These are phyloP conservation scores for Excalfactoria chinensis DNA, from an alignment of 2,113 vertebrate species.

Conservation along the genomic window DNA sequence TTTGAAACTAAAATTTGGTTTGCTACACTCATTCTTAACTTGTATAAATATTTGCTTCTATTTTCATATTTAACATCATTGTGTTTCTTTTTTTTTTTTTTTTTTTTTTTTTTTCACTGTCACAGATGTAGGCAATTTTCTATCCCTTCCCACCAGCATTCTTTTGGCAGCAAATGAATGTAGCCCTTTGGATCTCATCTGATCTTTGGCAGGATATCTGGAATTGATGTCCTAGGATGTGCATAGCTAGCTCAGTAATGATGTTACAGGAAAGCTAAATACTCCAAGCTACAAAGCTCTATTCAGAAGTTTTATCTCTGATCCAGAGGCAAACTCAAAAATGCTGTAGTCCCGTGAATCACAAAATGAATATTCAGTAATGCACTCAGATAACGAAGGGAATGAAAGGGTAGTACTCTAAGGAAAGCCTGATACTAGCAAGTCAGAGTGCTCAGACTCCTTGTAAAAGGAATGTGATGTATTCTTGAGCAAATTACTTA, in stretches of 20 bases:
- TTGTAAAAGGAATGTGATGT: not conserved
- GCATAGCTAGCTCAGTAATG: slow-evolving; percentile 58
- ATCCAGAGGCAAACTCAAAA: slow-evolving; percentile 56
- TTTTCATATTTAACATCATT: slow-evolving; percentile 50
- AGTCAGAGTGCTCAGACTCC: not conserved
- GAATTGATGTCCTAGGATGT: slow-evolving; percentile 61
- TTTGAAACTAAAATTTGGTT: slow-evolving; percentile 38
- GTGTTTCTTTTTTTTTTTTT: slow-evolving; percentile 20
- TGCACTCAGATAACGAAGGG: not conserved
- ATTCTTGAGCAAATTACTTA: slow-evolving; percentile 19
- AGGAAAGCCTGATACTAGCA: not conserved
- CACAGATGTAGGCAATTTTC: slow-evolving; percentile 59
- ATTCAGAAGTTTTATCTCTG: slow-evolving; percentile 49
- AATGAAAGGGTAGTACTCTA: slow-evolving; percentile 14
- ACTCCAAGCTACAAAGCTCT: slow-evolving; percentile 46
- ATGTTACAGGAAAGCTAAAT: slow-evolving; percentile 62
- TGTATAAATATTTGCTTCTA: slow-evolving; percentile 53
- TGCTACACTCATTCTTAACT: slow-evolving; percentile 32
- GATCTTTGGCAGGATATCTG: slow-evolving; percentile 64
- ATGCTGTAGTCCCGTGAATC: not conserved
- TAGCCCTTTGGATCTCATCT: slow-evolving; percentile 63
- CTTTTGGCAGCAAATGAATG: slow-evolving; percentile 62
- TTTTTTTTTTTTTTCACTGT: slow-evolving; percentile 35
- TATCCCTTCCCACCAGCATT: slow-evolving; percentile 36
- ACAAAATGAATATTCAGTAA: slow-evolving; percentile 25